These are phyloP conservation scores for Meles meles DNA, from an alignment of 2,113 vertebrate species.

Conservation along the genomic window DNA sequence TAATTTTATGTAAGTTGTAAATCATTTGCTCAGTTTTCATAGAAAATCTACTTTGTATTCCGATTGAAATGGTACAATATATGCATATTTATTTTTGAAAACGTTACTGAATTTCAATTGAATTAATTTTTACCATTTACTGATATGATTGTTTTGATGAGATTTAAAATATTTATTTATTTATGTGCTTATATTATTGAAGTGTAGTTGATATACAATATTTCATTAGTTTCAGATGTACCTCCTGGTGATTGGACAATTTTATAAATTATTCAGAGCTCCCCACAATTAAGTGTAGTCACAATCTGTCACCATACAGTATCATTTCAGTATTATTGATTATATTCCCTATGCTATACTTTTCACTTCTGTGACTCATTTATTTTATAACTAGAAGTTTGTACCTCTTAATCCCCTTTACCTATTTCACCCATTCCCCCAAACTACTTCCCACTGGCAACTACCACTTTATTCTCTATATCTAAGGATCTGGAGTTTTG, in stretches of 20 bases:
- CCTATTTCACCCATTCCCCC: neutral
- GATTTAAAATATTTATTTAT: neutral
- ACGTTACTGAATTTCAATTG: neutral
- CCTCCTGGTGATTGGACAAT: neutral
- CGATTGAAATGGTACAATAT: neutral
- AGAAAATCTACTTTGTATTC: neutral
- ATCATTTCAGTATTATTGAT: neutral
- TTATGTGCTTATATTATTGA: neutral
- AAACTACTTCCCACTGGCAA: neutral
- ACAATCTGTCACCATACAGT: neutral
- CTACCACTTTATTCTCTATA: neutral
- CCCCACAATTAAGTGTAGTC: neutral
- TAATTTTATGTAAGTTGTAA: neutral
- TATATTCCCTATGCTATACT: neutral
- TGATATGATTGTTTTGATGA: neutral
- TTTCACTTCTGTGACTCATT: neutral
- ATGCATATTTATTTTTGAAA: neutral
- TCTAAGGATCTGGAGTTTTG: neutral
- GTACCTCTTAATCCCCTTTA: neutral
- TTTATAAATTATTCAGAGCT: neutral
- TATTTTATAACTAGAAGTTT: neutral
- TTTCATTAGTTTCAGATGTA: neutral
- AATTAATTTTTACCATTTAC: neutral
- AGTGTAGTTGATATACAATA: neutral
- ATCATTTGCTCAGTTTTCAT: neutral